These are phyloP conservation scores for Electrona antarctica DNA, from an alignment of 2,113 vertebrate genomes.

Conservation along the genomic window DNA sequence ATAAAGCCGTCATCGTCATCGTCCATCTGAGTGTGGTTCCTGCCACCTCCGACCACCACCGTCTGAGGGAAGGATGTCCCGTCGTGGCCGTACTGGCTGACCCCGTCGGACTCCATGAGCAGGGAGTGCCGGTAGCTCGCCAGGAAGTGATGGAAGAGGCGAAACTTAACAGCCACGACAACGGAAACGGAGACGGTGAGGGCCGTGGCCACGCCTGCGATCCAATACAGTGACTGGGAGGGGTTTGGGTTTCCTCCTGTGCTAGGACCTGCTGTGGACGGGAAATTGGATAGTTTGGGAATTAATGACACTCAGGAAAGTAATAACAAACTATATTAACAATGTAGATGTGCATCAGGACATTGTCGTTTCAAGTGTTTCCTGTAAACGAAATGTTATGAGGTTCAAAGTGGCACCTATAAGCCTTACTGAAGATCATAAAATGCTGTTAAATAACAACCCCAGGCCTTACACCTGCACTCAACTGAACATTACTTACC, in stretches of 20 bases:
- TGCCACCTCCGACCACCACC: conserved; percentile 7
- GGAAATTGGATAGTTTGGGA: neutral
- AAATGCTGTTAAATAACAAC: neutral
- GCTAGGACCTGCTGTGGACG: neutral
- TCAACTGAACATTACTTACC: conserved; percentile 33
- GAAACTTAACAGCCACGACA: conserved; percentile 82
- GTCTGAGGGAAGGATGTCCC: conserved; percentile 31
- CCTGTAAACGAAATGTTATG: neutral
- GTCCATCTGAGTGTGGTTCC: conserved; percentile 56
- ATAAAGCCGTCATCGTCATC: conserved; percentile 92
- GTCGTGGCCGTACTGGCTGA: conserved; percentile 65
- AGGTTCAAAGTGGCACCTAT: conserved; percentile 36
- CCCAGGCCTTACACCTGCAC: no score
- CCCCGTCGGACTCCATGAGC: conserved; percentile 70
- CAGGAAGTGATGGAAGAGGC: conserved; percentile 82
- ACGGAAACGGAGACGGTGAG: conserved; percentile 83
- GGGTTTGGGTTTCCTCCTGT: neutral
- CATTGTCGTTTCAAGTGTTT: neutral
- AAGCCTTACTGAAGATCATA: conserved; percentile 25
- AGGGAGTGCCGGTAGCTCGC: conserved; percentile 87
- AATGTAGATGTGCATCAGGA: neutral
- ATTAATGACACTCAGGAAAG: neutral
- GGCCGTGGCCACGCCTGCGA: conserved; percentile 78
- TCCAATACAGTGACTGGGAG: conserved; percentile 77
- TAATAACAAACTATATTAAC: neutral